Percentiles rank a stretch among this genome's conserved stretches.
Conservation (phyloP, 2,888 invertebrate species). For the Tethea ocularis region DNA sequence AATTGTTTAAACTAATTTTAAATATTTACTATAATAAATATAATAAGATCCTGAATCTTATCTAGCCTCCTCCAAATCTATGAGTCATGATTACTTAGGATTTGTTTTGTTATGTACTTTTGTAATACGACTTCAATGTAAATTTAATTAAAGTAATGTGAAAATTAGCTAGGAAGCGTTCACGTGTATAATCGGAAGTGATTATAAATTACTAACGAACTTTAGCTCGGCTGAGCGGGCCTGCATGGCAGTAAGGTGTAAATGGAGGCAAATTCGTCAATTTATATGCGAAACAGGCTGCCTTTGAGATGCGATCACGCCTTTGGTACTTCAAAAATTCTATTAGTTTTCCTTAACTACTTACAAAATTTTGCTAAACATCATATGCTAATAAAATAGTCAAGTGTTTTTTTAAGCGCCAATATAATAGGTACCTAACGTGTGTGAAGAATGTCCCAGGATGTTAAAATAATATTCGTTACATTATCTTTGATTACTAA, state of each 20-base stretch:
- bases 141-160: slow-evolving; percentile 18
- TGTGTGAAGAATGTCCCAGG: no score
- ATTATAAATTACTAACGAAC: slow-evolving; percentile 74
- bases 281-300: slow-evolving; percentile 80
- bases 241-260: slow-evolving; percentile 73
- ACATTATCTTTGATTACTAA: not conserved
- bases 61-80: not conserved
- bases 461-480: not conserved
- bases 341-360: slow-evolving; percentile 42
- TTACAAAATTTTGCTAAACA: slow-evolving; percentile 16
- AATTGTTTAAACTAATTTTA: no score
- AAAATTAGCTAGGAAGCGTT: slow-evolving; percentile 46
- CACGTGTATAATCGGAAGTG: slow-evolving; percentile 62
- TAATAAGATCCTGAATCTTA: no score
- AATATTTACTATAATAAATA: no score
- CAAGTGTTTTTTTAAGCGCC: not conserved
- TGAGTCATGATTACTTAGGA: slow-evolving; percentile 3
- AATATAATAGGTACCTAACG: no score
- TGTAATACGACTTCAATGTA: slow-evolving; percentile 13
- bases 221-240: slow-evolving; percentile 47
- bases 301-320: slow-evolving; percentile 73
- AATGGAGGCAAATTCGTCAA: slow-evolving; percentile 81
- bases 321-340: slow-evolving; percentile 59
- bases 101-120: slow-evolving; percentile 16
- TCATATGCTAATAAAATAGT: slow-evolving; percentile 15